Evolutionary conservation across 2,113 vertebrate genomes (phyloP), one percentile per base, ranked within the genome.

Genomic region (Brachyhypopomus occidentalis): DNA sequence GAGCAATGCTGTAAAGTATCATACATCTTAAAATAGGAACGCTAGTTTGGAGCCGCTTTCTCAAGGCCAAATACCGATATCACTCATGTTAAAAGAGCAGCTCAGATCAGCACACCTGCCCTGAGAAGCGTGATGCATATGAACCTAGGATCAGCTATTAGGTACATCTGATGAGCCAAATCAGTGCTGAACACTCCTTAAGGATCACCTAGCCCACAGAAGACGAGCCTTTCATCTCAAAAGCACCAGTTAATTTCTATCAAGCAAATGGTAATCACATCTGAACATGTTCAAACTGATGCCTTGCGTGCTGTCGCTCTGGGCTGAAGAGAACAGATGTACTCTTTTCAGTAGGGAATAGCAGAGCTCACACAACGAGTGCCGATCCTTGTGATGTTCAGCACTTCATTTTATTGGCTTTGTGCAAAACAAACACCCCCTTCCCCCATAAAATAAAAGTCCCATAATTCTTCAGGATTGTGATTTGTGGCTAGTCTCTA

Each of bases 391-490:
- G 77, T 59, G 55, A 77, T 60, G 14, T 73, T 62, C 75, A 76
- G 81, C 84, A 83, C 84, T 83, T 83, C 84, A 85, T 86, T 77
- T 67, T 72, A 73, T 76, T 83, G 78, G 74, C 74, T 70, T 83
- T 34, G 22, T 48, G 62, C 67, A 77, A 66, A 69, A 41, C 27
- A 64, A 52, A 59, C 34, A 41, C 45, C 12, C 12, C 45, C 12
- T 30, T 30, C 45, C 45, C 11, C 8, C 7, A 72, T 48, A 48
- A 77, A 77, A 71, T 63, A 71, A 78, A 77, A 71, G 62, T 63
- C 36, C 77, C 74, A 69, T 71, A 77, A 75, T 62, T 70, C n/a
- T 75, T 76, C 66, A 73, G 55, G 70, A 76, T 22, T 75, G 25
- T 72, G 62, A 73, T 80, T 76, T 55, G 67, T 60, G 75, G 70